phyloP scores from a whole-genome alignment of 2,888 invertebrate genomes.

The Molanna angustata region DNA sequence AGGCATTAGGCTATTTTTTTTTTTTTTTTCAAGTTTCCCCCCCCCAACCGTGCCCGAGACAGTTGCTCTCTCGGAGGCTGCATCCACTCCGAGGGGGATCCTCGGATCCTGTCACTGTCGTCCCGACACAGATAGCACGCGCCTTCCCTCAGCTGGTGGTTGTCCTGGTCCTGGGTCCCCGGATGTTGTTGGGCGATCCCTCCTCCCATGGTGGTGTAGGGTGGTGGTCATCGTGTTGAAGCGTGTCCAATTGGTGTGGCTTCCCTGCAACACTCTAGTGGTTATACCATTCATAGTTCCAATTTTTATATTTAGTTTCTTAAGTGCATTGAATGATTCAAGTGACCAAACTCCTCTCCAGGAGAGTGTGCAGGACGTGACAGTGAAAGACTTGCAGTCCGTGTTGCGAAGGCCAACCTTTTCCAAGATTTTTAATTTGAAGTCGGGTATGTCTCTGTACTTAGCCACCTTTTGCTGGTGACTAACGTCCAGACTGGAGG shows the following conservation, averaged over 20 bases:
- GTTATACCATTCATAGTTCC: not conserved
- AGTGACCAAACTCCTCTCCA: conserved; percentile 9
- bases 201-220: too few species aligned
- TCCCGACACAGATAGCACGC: too few species aligned
- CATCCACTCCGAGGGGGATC: too few species aligned
- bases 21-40: too few species aligned
- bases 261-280: conserved; percentile 22
- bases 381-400: not conserved
- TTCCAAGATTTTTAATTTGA: not conserved
- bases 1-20: too few species aligned
- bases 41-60: too few species aligned
- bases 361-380: not conserved
- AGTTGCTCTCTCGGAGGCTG: too few species aligned
- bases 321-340: not conserved
- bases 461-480: not conserved
- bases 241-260: conserved; percentile 20
- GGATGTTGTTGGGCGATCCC: too few species aligned
- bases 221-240: conserved; percentile 10
- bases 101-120: too few species aligned
- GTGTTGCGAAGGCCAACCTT: not conserved
- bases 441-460: not conserved
- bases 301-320: not conserved
- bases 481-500: not conserved
- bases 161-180: too few species aligned
- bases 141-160: too few species aligned